Percentiles rank a stretch among this genome's conserved stretches.
phyloP scores from a whole-genome alignment of 2,797 vertebrate species.

The Syngnathus rostellatus region DNA sequence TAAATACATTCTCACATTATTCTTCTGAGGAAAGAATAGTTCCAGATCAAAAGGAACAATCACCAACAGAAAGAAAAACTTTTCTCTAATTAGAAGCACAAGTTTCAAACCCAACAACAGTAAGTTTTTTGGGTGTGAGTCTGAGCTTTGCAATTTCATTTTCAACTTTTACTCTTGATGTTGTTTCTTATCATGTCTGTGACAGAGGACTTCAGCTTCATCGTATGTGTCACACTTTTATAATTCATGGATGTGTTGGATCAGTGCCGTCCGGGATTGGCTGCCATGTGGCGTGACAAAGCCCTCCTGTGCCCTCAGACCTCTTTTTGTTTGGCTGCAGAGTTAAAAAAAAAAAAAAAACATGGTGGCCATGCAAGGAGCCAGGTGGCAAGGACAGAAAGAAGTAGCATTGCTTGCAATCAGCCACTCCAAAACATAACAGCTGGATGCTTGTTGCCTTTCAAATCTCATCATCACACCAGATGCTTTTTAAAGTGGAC shows the following conservation, averaged over 20 bases:
- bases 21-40: neutral
- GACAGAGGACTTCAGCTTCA: constrained; percentile 5
- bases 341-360: constrained; percentile 39
- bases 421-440: constrained; percentile 4
- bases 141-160: neutral
- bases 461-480: neutral
- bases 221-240: constrained; percentile 13
- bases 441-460: constrained; percentile 1
- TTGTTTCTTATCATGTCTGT: constrained; percentile 1
- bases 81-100: too few species aligned
- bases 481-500: neutral
- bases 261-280: constrained; percentile 29
- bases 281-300: constrained; percentile 40
- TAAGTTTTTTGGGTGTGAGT: too few species aligned
- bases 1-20: neutral
- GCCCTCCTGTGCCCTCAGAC: constrained; percentile 43
- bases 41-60: too few species aligned
- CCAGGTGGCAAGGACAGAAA: constrained; percentile 42
- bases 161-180: neutral
- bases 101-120: too few species aligned
- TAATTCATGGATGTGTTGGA: constrained; percentile 31
- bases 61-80: too few species aligned
- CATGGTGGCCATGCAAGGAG: constrained; percentile 38
- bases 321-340: constrained; percentile 26
- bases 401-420: constrained; percentile 38